Percentiles rank a stretch among this genome's conserved stretches.
These are phyloP conservation scores for Conistra vaccinii DNA, from an alignment of 2,888 invertebrate species.

Conservation along the genomic window DNA sequence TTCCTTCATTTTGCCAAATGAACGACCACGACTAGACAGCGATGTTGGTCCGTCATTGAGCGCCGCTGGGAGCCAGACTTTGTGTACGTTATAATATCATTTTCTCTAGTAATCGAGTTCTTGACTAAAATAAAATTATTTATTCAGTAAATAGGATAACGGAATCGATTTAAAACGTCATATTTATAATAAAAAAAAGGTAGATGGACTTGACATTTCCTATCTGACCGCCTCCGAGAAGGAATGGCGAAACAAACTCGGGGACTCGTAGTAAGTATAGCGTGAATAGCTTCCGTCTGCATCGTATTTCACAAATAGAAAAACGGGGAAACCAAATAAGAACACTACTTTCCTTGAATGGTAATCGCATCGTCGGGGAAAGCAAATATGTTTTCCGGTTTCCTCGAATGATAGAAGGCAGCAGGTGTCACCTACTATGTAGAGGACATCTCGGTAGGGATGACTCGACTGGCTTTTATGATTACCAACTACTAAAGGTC, in stretches of 20 bases:
- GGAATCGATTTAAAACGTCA: neutral
- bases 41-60: conserved; percentile 88
- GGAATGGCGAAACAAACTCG: too few species aligned
- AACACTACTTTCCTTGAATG: neutral
- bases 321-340: conserved; percentile 13
- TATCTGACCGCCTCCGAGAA: neutral
- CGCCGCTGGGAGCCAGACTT: conserved; percentile 87
- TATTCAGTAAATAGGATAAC: neutral
- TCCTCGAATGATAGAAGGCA: neutral
- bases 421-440: neutral
- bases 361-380: neutral
- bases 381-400: neutral
- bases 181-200: too few species aligned
- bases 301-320: neutral
- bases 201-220: neutral
- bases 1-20: conserved; percentile 76
- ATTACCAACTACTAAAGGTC: neutral
- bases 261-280: neutral
- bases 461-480: neutral
- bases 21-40: conserved; percentile 84
- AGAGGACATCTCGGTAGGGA: neutral
- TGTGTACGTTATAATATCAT: conserved; percentile 71
- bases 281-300: neutral
- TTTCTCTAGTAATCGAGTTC: neutral
- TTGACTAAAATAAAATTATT: neutral